Base-by-base conservation (phyloP, 2,888 invertebrate species). In the Spialia ferax region DNA sequence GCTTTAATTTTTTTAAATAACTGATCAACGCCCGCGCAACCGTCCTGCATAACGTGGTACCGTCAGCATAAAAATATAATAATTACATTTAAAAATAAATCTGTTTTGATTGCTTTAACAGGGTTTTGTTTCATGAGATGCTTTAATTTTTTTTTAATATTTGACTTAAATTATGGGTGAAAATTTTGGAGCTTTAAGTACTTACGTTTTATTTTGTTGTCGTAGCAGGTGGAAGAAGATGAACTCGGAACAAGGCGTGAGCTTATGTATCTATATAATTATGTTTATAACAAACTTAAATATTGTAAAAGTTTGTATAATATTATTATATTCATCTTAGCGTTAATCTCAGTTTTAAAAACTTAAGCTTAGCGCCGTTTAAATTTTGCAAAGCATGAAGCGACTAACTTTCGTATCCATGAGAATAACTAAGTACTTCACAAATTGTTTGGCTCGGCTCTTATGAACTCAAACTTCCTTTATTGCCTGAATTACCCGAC, bases 11-110 rank as follows among this genome's bases (percentile, higher is more conserved):
- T 26, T 26, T 26, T 26, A n/a, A n/a, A n/a, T n/a, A n/a, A n/a
- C 86, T 88, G 85, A 84, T 89, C 89, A 88, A 89, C 87, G 85
- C 86, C 77, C 63, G 86, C 83, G 86, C 87, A 84, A 77, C 80
- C 71, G 71, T 72, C 75, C 72, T 71, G 75, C 75, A 72, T 76
- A 79, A 84, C 82, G 79, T 73, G 85, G 8, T 83, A 88, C 70
- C 70, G 87, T 78, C 66, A 8, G 82, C 81, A 85, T 69, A 82
- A 79, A 77, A 52, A 18, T 59, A 32, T 8, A 1, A 7, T 8
- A n/a, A n/a, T n/a, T n/a, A n/a, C n/a, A n/a, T n/a, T n/a, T n/a
- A n/a, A n/a, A n/a, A n/a, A n/a, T n/a, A n/a, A n/a, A n/a, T n/a
- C n/a, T n/a, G n/a, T n/a, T n/a, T n/a, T n/a, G n/a, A n/a, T n/a